phyloP scores from a whole-genome alignment of 2,797 vertebrate genomes.

The Pteronotus mesoamericanus region DNA sequence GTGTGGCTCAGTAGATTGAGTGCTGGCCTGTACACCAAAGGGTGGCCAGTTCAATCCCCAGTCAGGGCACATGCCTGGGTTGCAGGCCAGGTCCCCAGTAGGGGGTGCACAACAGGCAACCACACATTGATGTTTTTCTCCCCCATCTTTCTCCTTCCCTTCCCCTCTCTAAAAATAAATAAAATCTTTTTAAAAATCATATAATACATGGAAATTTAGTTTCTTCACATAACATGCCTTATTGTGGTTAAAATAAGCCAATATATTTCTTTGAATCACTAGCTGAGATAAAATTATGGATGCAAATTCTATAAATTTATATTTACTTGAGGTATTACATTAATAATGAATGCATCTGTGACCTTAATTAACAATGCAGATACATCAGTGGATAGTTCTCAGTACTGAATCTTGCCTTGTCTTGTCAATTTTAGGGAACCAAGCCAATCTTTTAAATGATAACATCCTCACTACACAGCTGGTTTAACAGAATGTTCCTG shows the following conservation, averaged over 20 bases:
- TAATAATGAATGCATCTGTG: background rate
- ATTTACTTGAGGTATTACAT: background rate
- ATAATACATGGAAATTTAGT: background rate
- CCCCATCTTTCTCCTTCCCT: too few species aligned
- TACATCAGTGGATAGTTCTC: background rate
- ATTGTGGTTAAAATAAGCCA: background rate
- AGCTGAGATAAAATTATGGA: background rate
- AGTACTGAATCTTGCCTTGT: background rate
- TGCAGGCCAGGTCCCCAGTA: too few species aligned
- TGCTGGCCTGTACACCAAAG: too few species aligned
- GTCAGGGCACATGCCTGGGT: too few species aligned
- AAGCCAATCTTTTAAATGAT: conserved; percentile 56
- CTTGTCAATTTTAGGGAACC: conserved; percentile 50
- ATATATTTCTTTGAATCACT: conserved; percentile 23
- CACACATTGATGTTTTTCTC: too few species aligned
- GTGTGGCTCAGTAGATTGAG: too few species aligned
- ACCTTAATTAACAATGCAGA: background rate
- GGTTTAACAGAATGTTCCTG: conserved; percentile 80
- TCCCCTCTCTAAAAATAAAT: too few species aligned
- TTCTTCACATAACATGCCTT: background rate
- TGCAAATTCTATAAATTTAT: conserved; percentile 20
- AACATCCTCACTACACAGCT: conserved; percentile 69
- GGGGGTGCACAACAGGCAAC: too few species aligned
- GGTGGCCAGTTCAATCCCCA: too few species aligned
- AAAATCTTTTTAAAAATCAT: conserved; percentile 17